Conservation (phyloP, 2,888 invertebrate species). For the Patella caerulea region DNA sequence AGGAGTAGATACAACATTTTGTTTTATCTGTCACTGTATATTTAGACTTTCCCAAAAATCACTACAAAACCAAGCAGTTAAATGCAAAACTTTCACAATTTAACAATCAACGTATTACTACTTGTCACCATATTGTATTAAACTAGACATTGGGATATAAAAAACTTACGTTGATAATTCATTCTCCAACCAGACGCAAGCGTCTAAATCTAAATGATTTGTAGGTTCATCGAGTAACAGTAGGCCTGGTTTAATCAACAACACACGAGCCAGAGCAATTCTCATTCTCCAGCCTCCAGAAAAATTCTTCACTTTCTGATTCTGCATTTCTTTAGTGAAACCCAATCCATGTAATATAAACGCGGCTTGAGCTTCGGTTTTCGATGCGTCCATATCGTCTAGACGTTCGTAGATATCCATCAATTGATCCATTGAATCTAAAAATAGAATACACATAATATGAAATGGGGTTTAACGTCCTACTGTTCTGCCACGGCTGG, state of each 20-base stretch:
- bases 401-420: slow-evolving; percentile 98
- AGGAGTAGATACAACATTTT: too few relatives aligned
- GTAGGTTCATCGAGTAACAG: slow-evolving; percentile 77
- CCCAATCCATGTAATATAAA: slow-evolving; percentile 97
- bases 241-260: slow-evolving; percentile 75
- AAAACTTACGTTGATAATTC: slow-evolving; percentile 86
- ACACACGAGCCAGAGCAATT: slow-evolving; percentile 76
- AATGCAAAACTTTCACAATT: too few relatives aligned
- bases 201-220: slow-evolving; percentile 83
- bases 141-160: neutral
- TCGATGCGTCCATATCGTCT: slow-evolving; percentile 96
- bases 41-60: too few relatives aligned
- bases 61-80: too few relatives aligned
- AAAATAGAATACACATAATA: slow-evolving; percentile 22
- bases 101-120: too few relatives aligned
- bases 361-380: slow-evolving; percentile 94
- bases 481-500: too few relatives aligned
- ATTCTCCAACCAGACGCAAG: slow-evolving; percentile 99
- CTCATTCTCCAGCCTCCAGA: slow-evolving; percentile 79
- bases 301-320: slow-evolving; percentile 72
- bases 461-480: too few relatives aligned
- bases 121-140: too few relatives aligned
- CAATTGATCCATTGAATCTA: slow-evolving; percentile 92
- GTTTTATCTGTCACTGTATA: too few relatives aligned
- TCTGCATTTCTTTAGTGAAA: slow-evolving; percentile 82